Evolutionary conservation across 2,888 invertebrate genomes (phyloP), one percentile per base, ranked within the genome.

Genomic region (Arctia plantaginis): DNA sequence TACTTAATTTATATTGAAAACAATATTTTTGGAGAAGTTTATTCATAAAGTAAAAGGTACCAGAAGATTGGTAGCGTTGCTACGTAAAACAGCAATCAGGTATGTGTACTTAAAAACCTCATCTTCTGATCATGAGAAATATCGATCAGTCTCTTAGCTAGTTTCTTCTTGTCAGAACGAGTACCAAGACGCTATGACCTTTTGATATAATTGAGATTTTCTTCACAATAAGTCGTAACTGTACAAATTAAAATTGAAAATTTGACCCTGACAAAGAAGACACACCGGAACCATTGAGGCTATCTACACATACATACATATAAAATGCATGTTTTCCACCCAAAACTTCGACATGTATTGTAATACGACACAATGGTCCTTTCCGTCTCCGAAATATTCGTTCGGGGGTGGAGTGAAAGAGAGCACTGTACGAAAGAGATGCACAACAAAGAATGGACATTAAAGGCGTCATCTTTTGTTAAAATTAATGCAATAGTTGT

Each of bases 361-460:
- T 79, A 73, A 73, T 70, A 71, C 69, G 51, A 82, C 82, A 90
- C 87, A 90, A 89, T 88, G 80, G 87, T 82, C 87, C 88, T 82
- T 87, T 87, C 83, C 86, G 83, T 84, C 84, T 83, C 82, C 80
- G 76, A 81, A 80, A 80, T 82, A 82, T 80, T 79, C 80, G 82
- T 84, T 70, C 83, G 91, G 87, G 89, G 92, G 91, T 88, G 90
- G 90, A 77, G 82, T 79, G 85, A 88, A 81, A 77, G 88, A 81
- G 85, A 67, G 70, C 27, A 69, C 55, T 64, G 82, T 75, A 78
- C 59, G 87, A 90, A 74, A 74, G 90, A 81, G 91, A 90, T 70
- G 81, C 75, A 59, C 81, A 81, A 88, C 81, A 80, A 91, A 88
- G 88, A 89, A 89, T 88, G 93, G 93, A 92, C 93, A 92, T 90